Evolutionary conservation across 1,140 invertebrate species (phyloP).

Genomic region (Drosophila littoralis): DNA sequence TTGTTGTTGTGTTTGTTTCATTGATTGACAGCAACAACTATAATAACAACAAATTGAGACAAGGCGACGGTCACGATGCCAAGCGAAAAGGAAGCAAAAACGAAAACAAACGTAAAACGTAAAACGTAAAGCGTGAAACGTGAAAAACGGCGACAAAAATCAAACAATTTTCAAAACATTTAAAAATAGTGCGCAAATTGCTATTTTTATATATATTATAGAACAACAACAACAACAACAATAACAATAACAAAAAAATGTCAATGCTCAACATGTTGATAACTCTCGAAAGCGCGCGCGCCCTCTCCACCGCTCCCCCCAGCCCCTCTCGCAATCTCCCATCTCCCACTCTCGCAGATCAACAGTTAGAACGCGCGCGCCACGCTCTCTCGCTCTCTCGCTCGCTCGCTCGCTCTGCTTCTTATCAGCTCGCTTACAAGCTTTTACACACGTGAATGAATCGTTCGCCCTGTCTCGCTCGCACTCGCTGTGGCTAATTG

Average conservation of each 20-base stretch:
- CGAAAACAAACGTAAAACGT: slow-evolving; percentile 52
- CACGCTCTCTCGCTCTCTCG: slow-evolving; percentile 6
- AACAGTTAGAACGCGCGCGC: slow-evolving; percentile 2
- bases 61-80: slow-evolving; percentile 43
- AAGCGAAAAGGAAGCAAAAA: slow-evolving; percentile 20
- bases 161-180: slow-evolving; percentile 77
- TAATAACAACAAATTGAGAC: slow-evolving; percentile 44
- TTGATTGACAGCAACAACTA: slow-evolving; percentile 61
- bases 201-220: slow-evolving; percentile 68
- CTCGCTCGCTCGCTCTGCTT: background rate
- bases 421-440: slow-evolving; percentile 42
- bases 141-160: slow-evolving; percentile 29
- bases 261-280: slow-evolving; percentile 16
- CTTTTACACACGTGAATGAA: slow-evolving; percentile 48
- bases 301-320: background rate
- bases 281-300: slow-evolving; percentile 17
- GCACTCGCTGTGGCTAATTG: slow-evolving; percentile 25
- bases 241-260: slow-evolving; percentile 36
- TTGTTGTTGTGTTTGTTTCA: slow-evolving; percentile 48
- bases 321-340: too few species aligned
- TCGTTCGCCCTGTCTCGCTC: slow-evolving; percentile 1
- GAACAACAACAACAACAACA: slow-evolving; percentile 26
- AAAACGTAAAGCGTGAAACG: slow-evolving; percentile 33
- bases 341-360: background rate
- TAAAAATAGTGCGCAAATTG: slow-evolving; percentile 83